Evolutionary conservation across 2,113 vertebrate genomes (phyloP).

Genomic region (Himantopus leucocephalus): DNA sequence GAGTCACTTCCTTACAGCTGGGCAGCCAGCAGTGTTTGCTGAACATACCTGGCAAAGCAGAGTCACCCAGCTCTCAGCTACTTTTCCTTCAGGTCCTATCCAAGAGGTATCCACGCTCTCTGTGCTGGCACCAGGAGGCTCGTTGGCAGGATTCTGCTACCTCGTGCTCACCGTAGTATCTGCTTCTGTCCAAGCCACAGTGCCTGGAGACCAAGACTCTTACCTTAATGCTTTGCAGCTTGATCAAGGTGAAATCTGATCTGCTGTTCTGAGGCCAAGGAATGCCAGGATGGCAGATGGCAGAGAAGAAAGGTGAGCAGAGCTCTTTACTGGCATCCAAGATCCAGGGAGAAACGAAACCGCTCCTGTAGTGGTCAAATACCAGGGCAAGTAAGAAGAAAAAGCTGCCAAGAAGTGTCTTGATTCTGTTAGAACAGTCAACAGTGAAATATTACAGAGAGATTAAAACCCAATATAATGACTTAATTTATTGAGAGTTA

Average conservation of each 20-base stretch:
- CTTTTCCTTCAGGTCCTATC: background rate
- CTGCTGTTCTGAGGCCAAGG: background rate
- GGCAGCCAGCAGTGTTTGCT: background rate
- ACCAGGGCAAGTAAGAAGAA: background rate
- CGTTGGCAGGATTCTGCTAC: background rate
- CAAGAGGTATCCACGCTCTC: background rate
- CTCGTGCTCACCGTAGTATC: background rate
- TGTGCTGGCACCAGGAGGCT: background rate
- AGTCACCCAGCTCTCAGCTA: background rate
- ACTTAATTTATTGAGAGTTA: conserved; percentile 20
- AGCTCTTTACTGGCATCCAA: background rate
- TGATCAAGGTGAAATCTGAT: background rate
- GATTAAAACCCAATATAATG: background rate
- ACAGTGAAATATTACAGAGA: background rate
- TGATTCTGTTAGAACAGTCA: background rate
- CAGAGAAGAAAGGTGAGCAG: background rate
- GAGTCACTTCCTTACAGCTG: background rate
- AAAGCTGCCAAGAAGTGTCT: background rate
- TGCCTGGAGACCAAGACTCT: background rate
- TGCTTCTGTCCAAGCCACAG: background rate
- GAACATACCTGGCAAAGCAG: background rate
- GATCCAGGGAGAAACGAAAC: background rate
- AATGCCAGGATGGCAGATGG: background rate
- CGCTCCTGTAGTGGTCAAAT: background rate
- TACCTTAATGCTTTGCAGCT: background rate